Conservation (phyloP, 2,797 vertebrate species). For the Myoxocephalus aenaeus region DNA sequence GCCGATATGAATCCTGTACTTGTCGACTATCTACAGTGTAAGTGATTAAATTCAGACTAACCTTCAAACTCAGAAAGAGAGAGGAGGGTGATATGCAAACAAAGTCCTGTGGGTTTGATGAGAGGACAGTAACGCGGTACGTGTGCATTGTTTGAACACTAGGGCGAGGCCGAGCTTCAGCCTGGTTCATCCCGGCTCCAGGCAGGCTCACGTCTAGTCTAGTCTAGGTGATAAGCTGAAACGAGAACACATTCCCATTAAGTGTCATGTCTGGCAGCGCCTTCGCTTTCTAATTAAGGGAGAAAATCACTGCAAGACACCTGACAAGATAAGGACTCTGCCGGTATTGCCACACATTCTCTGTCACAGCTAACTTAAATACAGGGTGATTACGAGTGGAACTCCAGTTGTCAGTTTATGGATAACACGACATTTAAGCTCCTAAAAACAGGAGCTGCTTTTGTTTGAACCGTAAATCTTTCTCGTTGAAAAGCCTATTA, state of each 20-base stretch:
- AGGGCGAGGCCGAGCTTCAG: background rate
- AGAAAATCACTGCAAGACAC: conserved; percentile 37
- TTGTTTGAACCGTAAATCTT: conserved; percentile 21
- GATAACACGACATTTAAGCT: conserved; percentile 40
- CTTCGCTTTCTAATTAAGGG: conserved; percentile 56
- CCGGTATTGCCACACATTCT: background rate
- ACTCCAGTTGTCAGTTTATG: conserved; percentile 6
- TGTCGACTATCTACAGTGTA: background rate
- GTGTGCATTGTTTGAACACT: conserved; percentile 5
- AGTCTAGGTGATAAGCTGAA: conserved; percentile 29
- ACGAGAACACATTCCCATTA: conserved; percentile 28
- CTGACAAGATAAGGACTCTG: conserved; percentile 47
- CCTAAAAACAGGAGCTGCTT: conserved; percentile 7
- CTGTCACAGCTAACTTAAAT: conserved; percentile 26
- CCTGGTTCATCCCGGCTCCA: conserved; percentile 1
- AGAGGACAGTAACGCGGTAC: no score
- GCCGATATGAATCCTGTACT: background rate
- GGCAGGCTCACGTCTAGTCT: background rate
- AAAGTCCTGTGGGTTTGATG: background rate
- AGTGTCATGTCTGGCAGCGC: conserved; percentile 37
- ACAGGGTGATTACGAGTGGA: conserved; percentile 18
- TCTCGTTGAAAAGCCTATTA: background rate
- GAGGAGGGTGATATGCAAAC: background rate
- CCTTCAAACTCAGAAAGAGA: background rate
- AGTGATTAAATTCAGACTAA: background rate